Evolutionary conservation across 1,140 invertebrate species (phyloP).

Genomic region (Rhyzopertha dominica): DNA sequence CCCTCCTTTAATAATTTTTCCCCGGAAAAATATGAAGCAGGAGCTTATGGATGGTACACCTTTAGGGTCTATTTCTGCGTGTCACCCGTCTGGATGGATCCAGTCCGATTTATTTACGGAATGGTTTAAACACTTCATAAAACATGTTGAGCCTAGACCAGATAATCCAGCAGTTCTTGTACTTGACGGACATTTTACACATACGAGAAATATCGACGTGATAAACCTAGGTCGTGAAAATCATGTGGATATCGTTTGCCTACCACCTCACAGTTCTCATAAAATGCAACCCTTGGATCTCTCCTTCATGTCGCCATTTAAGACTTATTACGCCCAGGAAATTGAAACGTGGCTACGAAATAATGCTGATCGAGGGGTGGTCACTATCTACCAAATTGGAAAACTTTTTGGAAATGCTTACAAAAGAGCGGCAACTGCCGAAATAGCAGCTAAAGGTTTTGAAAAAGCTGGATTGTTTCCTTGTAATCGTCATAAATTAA

Average conservation of each 20-base stretch:
- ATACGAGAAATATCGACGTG: too few species aligned
- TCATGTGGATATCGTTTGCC: conserved; percentile 24
- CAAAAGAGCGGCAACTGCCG: too few species aligned
- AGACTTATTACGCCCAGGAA: conserved; percentile 38
- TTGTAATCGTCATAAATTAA: too few species aligned
- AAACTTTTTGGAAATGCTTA: too few species aligned
- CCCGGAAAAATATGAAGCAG: conserved; percentile 30
- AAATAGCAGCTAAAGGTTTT: too few species aligned
- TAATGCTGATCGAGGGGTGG: too few species aligned
- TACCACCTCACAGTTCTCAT: conserved; percentile 44
- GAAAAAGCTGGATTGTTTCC: too few species aligned
- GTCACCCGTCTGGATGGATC: conserved; percentile 35
- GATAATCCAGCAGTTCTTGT: conserved; percentile 23
- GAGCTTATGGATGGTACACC: conserved; percentile 37
- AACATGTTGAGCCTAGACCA: conserved; percentile 19
- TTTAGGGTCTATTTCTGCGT: conserved; percentile 29
- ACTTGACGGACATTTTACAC: conserved; percentile 28
- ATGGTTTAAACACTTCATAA: conserved; percentile 31
- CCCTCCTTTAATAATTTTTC: conserved; percentile 39
- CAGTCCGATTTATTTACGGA: conserved; percentile 21
- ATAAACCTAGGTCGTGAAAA: too few species aligned
- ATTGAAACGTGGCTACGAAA: conserved; percentile 32
- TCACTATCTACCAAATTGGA: too few species aligned
- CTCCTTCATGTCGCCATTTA: conserved; percentile 41
- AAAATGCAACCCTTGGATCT: conserved; percentile 44